Percentiles rank a stretch among this genome's conserved stretches.
Evolutionary conservation across 2,113 vertebrate genomes (phyloP).

Genomic region (Megalops atlanticus): DNA sequence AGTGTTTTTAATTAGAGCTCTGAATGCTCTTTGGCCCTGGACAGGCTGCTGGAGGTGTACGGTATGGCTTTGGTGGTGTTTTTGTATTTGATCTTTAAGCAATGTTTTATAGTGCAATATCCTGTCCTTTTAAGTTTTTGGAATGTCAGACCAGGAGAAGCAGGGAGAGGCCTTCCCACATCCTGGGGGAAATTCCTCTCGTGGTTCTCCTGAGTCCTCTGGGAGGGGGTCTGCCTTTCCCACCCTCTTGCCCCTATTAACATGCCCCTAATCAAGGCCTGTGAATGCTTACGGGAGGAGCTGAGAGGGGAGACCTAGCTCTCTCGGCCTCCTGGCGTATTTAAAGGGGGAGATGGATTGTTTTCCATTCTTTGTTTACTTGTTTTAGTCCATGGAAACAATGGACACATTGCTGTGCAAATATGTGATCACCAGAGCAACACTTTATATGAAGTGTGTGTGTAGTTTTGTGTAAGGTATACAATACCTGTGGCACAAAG

Average conservation of each 20-base stretch:
- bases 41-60: background rate
- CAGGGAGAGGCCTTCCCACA: background rate
- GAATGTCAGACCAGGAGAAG: background rate
- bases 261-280: background rate
- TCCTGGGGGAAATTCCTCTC: constrained; percentile 11
- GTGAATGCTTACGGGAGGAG: background rate
- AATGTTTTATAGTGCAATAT: background rate
- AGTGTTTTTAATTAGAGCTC: too few relatives aligned
- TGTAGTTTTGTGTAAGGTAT: background rate
- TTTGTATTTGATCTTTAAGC: background rate
- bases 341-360: background rate
- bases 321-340: background rate
- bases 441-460: background rate
- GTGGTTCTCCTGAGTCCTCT: background rate
- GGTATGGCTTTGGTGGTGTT: too few relatives aligned
- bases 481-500: background rate
- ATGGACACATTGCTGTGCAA: background rate
- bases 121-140: background rate
- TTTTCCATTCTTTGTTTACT: background rate
- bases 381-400: background rate
- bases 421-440: background rate
- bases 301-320: background rate
- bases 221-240: background rate
- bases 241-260: background rate
- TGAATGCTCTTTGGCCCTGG: too few relatives aligned